Evolutionary conservation across 2,888 invertebrate genomes (phyloP).

Genomic region (Ophraella communa): DNA sequence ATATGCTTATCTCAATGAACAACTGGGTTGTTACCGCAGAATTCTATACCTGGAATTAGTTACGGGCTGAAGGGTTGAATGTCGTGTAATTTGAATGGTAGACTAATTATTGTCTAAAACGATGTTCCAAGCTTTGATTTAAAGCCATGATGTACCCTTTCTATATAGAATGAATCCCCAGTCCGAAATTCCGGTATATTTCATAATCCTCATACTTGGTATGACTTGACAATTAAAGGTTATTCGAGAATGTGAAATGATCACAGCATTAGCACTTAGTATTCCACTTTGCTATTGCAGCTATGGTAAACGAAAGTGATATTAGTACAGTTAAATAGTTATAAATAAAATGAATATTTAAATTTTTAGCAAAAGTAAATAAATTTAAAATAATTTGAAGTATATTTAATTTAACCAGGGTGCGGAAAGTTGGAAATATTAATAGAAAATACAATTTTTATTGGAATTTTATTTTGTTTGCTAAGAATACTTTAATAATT

Average conservation of each 20-base stretch:
- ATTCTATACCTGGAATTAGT: constrained; percentile 12
- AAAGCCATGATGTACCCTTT: background rate
- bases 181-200: background rate
- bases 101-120: constrained; percentile 12
- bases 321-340: too few relatives aligned
- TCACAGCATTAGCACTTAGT: background rate
- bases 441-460: too few relatives aligned
- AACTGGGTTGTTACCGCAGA: constrained; percentile 1
- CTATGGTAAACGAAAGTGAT: too few relatives aligned
- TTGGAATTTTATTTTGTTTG: too few relatives aligned
- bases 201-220: background rate
- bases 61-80: constrained; percentile 7
- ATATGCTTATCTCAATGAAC: constrained; percentile 4
- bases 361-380: too few relatives aligned
- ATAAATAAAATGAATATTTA: too few relatives aligned
- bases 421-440: too few relatives aligned
- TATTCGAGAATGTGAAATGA: background rate
- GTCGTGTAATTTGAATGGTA: constrained; percentile 16
- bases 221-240: background rate
- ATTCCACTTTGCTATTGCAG: too few relatives aligned
- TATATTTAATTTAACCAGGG: too few relatives aligned
- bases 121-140: constrained; percentile 6
- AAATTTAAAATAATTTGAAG: too few relatives aligned
- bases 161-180: background rate
- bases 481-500: too few relatives aligned